Base-by-base conservation (phyloP, 2,113 vertebrate species). In the Catagonus wagneri region DNA sequence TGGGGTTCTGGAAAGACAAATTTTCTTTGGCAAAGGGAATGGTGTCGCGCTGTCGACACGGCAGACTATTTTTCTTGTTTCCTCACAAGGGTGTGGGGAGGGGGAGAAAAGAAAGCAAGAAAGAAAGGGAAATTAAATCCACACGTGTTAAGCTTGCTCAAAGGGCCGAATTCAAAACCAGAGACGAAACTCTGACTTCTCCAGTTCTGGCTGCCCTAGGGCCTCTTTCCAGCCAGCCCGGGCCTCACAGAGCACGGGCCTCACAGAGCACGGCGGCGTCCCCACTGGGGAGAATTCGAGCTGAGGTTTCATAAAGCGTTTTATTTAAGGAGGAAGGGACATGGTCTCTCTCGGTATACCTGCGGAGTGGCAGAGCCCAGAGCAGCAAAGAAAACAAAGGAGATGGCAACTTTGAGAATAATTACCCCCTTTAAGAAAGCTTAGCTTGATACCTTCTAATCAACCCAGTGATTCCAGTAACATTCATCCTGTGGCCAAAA, bases 111-210 rank as follows among this genome's bases (percentile, higher is more conserved):
- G 81, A 92, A 96, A 95, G 91, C 78, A 88, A 97, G 96, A 93
- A 97, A 98, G 96, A 96, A 95, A 97, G 95, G 96, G 96, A 97
- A 98, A 98, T 98, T 94, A 97, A 96, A 97, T 92, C 95, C 97
- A 98, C 97, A 97, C 93, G 79, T 97, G 97, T 94, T 93, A 94
- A 91, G 65, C 93, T 94, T 50, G 65, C 96, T 97, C 97, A 96
- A 97, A 97, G 92, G 78, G 93, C 93, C 63, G n/a, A 96, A 96
- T 93, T 97, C 93, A 96, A 94, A 96, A 92, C 84, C 75, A 90
- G 81, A 89, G 96, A 93, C 29, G 56, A 96, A 94, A 74, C 93
- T 68, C 3, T 12, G 60, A 16, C 66, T 56, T 52, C 16, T 54
- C 80, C 54, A 52, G 66, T 17, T 27, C 75, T 52, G 84, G 95